A percentile compares a stretch with the other conserved stretches of the same genome.
These are phyloP conservation scores for Liopterus haemorrhoidalis DNA, from an alignment of 2,888 invertebrate genomes.

Conservation along the genomic window DNA sequence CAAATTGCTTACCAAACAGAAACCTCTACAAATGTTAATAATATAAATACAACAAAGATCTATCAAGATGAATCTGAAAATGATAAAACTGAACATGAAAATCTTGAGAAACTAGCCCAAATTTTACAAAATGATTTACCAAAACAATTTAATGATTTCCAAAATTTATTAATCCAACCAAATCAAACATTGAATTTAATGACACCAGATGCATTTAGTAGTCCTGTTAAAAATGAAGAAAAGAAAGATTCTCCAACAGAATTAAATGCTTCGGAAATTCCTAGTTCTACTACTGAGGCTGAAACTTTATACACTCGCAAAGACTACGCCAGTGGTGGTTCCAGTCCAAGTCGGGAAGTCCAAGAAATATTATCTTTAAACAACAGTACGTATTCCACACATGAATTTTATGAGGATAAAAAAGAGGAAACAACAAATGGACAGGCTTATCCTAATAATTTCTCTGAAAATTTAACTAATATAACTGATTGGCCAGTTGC, in stretches of 20 bases:
- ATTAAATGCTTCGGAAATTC: conserved; percentile 4
- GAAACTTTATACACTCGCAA: conserved; percentile 37
- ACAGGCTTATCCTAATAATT: too few species aligned
- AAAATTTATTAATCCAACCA: conserved; percentile 20
- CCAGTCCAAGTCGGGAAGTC: conserved; percentile 85
- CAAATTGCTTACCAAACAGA: conserved; percentile 60
- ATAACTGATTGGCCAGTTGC: conserved; percentile 43
- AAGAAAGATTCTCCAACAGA: conserved; percentile 36
- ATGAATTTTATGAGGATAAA: conserved; percentile 42
- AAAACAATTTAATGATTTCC: conserved; percentile 19
- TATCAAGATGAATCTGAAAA: conserved; percentile 12
- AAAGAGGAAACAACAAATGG: conserved; percentile 34
- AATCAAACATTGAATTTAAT: conserved; percentile 61
- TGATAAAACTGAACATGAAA: conserved; percentile 7
- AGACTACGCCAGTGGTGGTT: conserved; percentile 68
- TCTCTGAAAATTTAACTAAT: conserved; percentile 13
- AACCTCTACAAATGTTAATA: conserved; percentile 5
- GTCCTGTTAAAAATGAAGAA: conserved; percentile 50
- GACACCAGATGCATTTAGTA: conserved; percentile 82
- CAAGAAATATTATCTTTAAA: conserved; percentile 76
- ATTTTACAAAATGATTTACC: conserved; percentile 12
- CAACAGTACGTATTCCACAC: conserved; percentile 38
- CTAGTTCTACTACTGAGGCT: conserved; percentile 25
- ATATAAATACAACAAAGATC: conserved; percentile 13
- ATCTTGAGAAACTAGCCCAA: conserved; percentile 4